Evolutionary conservation across 1,140 invertebrate species (phyloP).

Genomic region (Bactericera cockerelli): DNA sequence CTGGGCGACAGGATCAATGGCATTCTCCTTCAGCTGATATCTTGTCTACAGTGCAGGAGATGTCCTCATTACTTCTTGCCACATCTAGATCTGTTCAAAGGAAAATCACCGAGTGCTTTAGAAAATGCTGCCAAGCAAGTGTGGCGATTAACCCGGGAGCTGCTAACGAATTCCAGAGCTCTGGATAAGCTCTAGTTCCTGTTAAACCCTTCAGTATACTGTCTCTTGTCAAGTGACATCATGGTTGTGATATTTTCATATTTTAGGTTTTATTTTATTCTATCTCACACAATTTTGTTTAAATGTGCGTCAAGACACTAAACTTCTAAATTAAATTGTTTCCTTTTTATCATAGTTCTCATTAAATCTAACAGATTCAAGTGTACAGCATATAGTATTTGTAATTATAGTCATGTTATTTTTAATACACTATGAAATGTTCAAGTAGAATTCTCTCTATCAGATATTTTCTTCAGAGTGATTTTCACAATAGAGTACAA

Average conservation of each 20-base stretch:
- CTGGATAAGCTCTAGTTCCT: constrained; percentile 72
- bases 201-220: background rate
- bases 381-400: too few relatives aligned
- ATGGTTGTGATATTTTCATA: constrained; percentile 8
- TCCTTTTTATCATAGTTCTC: too few relatives aligned
- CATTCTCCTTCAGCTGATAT: constrained; percentile 90
- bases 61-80: constrained; percentile 94
- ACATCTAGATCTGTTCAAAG: constrained; percentile 82
- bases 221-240: constrained; percentile 7
- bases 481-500: too few relatives aligned
- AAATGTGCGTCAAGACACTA: too few relatives aligned
- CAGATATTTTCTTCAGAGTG: too few relatives aligned
- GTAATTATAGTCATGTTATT: too few relatives aligned
- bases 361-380: too few relatives aligned
- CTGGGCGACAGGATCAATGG: constrained; percentile 92
- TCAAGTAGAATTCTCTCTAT: too few relatives aligned
- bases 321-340: too few relatives aligned
- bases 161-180: constrained; percentile 83
- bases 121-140: constrained; percentile 93
- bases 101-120: constrained; percentile 78
- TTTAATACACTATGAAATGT: too few relatives aligned
- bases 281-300: too few relatives aligned
- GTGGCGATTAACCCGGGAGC: constrained; percentile 84
- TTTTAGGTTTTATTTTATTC: background rate
- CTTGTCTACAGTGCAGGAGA: constrained; percentile 86